These are phyloP conservation scores for Neoaliturus tenellus DNA, from an alignment of 2,888 invertebrate genomes.

Conservation along the genomic window DNA sequence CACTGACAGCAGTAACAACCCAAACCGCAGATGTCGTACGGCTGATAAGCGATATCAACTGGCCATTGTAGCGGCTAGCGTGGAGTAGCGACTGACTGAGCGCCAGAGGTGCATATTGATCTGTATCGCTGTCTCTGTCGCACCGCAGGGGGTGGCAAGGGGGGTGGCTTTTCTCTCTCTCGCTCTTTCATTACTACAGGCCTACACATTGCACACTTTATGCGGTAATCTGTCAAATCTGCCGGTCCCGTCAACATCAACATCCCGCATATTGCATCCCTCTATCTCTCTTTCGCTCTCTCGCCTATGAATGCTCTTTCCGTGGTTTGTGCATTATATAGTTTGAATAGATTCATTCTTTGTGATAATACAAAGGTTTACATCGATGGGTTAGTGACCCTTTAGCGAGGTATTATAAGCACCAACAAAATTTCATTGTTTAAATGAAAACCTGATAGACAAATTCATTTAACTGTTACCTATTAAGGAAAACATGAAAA, in stretches of 20 bases:
- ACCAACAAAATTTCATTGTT: too few relatives aligned
- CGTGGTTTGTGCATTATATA: too few relatives aligned
- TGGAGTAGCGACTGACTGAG: not conserved
- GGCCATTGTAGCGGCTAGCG: not conserved
- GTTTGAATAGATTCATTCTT: too few relatives aligned
- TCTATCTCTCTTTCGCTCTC: too few relatives aligned
- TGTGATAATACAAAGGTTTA: too few relatives aligned
- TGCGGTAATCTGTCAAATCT: conserved; percentile 15
- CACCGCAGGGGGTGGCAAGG: conserved; percentile 28
- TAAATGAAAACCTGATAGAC: too few relatives aligned
- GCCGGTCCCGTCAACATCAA: not conserved
- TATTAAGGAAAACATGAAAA: too few relatives aligned
- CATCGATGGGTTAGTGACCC: too few relatives aligned
- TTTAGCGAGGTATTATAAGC: too few relatives aligned
- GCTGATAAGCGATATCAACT: not conserved
- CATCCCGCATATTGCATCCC: not conserved
- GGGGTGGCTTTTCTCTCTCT: not conserved
- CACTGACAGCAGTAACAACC: too few relatives aligned
- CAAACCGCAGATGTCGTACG: not conserved
- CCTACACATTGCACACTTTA: conserved; percentile 28
- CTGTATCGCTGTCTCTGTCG: conserved; percentile 36
- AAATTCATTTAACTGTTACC: too few relatives aligned
- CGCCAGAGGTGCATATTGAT: conserved; percentile 42
- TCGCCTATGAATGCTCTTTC: too few relatives aligned
- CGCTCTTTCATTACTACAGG: conserved; percentile 40